Conservation (phyloP, 1,140 invertebrate species). For the Hyposmocoma kahamanoa region DNA sequence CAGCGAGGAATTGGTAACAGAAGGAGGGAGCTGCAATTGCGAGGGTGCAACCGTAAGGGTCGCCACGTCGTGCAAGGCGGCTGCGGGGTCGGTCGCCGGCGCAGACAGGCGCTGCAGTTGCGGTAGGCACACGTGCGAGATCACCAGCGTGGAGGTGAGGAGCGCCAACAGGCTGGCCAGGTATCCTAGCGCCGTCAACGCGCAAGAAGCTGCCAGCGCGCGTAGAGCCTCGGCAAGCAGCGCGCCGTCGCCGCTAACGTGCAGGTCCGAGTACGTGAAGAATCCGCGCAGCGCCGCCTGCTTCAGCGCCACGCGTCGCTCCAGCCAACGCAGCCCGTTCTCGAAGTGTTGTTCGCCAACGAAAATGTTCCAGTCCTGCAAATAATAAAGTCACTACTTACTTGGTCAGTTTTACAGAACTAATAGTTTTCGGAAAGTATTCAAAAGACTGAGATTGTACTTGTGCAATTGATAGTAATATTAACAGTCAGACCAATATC, state of each 20-base stretch:
- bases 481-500: too few relatives aligned
- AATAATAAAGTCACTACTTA: too few relatives aligned
- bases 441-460: too few relatives aligned
- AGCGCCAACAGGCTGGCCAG: constrained; percentile 81
- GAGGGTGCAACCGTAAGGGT: constrained; percentile 1
- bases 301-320: constrained; percentile 80
- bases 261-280: constrained; percentile 90
- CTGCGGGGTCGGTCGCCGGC: too few relatives aligned
- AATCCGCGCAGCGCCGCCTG: constrained; percentile 85
- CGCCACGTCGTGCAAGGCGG: constrained; percentile 13
- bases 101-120: not conserved
- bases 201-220: constrained; percentile 73
- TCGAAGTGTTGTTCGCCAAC: constrained; percentile 84
- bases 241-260: constrained; percentile 75
- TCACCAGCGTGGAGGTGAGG: constrained; percentile 79
- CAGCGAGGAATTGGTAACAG: constrained; percentile 6
- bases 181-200: constrained; percentile 82
- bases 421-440: too few relatives aligned
- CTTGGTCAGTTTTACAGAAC: too few relatives aligned
- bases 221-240: constrained; percentile 64
- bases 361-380: constrained; percentile 89
- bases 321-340: constrained; percentile 77
- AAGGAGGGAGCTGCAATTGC: not conserved
- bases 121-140: constrained; percentile 63
- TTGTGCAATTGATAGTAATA: too few relatives aligned